Evolutionary conservation across 2,888 invertebrate species (phyloP).

Genomic region (Heliconius ismenius): DNA sequence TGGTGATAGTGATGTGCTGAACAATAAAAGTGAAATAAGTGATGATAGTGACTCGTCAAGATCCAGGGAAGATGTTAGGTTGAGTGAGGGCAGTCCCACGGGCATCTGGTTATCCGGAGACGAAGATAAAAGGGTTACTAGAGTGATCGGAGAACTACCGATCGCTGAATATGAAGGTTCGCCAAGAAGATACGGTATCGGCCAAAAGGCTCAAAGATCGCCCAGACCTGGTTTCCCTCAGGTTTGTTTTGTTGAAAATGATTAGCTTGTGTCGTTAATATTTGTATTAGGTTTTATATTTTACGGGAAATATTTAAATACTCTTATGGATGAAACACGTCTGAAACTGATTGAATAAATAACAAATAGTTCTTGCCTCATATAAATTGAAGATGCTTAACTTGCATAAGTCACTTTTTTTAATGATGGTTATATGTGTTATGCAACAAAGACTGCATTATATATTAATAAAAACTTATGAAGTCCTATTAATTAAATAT

Average conservation of each 20-base stretch:
- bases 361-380: too few relatives aligned
- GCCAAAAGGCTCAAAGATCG: constrained; percentile 87
- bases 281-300: too few relatives aligned
- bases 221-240: constrained; percentile 95
- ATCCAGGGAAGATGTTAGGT: constrained; percentile 63
- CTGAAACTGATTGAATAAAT: too few relatives aligned
- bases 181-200: constrained; percentile 91
- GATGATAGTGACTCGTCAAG: constrained; percentile 67
- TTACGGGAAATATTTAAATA: too few relatives aligned
- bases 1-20: constrained; percentile 77
- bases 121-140: constrained; percentile 78
- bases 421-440: too few relatives aligned
- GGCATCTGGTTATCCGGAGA: constrained; percentile 67
- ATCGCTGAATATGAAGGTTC: constrained; percentile 97
- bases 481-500: neutral
- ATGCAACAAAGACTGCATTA: too few relatives aligned
- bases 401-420: too few relatives aligned
- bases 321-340: neutral
- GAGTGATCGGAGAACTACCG: constrained; percentile 91
- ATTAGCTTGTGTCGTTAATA: neutral
- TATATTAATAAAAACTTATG: too few relatives aligned
- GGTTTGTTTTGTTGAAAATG: constrained; percentile 53
- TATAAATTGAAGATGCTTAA: too few relatives aligned
- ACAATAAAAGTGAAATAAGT: constrained; percentile 75
- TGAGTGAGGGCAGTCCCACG: constrained; percentile 67